These are phyloP conservation scores for Phocides pigmalion DNA, from an alignment of 1,140 invertebrate genomes.

Conservation along the genomic window DNA sequence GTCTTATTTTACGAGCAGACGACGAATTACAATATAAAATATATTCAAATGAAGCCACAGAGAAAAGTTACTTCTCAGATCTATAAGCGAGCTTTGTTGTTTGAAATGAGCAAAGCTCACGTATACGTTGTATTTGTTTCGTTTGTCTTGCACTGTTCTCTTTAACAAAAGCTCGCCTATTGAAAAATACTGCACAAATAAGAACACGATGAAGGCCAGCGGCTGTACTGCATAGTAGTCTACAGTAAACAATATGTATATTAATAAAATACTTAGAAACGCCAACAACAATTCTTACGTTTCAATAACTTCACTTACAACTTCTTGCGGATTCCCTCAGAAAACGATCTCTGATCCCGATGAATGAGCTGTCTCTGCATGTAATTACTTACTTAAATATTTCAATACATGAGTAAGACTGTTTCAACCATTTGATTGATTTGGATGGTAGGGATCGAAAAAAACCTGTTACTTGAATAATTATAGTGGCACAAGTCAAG, in stretches of 20 bases:
- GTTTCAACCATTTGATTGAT: too few relatives aligned
- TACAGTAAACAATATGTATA: conserved; percentile 24
- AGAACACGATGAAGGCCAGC: conserved; percentile 23
- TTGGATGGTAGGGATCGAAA: too few relatives aligned
- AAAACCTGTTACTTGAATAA: too few relatives aligned
- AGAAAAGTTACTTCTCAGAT: conserved; percentile 52
- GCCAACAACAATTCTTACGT: conserved; percentile 18
- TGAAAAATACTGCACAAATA: conserved; percentile 37
- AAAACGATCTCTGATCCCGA: too few relatives aligned
- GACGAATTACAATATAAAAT: conserved; percentile 42
- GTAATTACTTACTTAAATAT: too few relatives aligned
- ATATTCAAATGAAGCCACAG: conserved; percentile 45
- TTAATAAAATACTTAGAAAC: conserved; percentile 23
- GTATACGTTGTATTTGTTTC: conserved; percentile 32
- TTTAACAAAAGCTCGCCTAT: conserved; percentile 37
- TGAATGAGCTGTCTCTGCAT: too few relatives aligned
- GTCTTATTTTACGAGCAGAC: conserved; percentile 2
- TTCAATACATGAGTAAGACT: too few relatives aligned
- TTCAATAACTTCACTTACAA: not conserved
- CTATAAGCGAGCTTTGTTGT: conserved; percentile 47
- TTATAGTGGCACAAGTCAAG: too few relatives aligned
- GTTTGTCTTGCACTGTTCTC: conserved; percentile 34
- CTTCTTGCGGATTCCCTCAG: too few relatives aligned
- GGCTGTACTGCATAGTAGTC: conserved; percentile 7
- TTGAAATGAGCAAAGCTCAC: conserved; percentile 29